Percentiles rank a stretch among this genome's conserved stretches.
phyloP scores from a whole-genome alignment of 2,113 vertebrate species.

The Cyphomyrus plagiostoma region DNA sequence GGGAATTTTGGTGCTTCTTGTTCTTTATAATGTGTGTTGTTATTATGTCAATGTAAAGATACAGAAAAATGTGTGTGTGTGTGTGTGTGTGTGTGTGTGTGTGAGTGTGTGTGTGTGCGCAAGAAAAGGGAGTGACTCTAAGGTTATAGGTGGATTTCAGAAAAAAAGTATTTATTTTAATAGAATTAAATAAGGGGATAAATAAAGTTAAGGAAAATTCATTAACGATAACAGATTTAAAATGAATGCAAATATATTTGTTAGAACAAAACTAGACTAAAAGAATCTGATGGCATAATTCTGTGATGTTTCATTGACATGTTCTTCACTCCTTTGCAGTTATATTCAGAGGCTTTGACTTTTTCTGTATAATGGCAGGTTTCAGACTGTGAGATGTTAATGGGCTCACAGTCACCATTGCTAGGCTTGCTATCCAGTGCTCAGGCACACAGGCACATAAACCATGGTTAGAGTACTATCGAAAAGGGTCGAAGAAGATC shows the following conservation, averaged over 20 bases:
- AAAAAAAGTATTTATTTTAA: neutral
- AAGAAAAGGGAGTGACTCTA: neutral
- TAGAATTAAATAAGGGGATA: neutral
- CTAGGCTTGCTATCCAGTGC: neutral
- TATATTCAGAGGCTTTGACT: neutral
- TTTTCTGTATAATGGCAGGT: neutral
- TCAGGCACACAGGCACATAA: neutral
- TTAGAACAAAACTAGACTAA: neutral
- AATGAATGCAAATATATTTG: neutral
- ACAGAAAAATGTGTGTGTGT: neutral
- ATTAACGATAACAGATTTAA: neutral
- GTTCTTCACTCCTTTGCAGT: neutral
- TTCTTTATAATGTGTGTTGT: neutral
- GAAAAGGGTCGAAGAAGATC: neutral
- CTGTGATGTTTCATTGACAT: neutral
- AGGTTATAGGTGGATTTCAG: neutral
- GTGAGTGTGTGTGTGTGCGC: neutral
- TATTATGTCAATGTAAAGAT: neutral
- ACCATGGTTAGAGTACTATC: neutral
- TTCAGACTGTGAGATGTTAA: neutral
- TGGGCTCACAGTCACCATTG: neutral
- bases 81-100: neutral
- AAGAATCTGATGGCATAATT: neutral
- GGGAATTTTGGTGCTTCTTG: neutral
- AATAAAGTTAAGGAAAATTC: neutral